Conservation (phyloP, 2,113 vertebrate genomes). For the Odocoileus hemionus region DNA sequence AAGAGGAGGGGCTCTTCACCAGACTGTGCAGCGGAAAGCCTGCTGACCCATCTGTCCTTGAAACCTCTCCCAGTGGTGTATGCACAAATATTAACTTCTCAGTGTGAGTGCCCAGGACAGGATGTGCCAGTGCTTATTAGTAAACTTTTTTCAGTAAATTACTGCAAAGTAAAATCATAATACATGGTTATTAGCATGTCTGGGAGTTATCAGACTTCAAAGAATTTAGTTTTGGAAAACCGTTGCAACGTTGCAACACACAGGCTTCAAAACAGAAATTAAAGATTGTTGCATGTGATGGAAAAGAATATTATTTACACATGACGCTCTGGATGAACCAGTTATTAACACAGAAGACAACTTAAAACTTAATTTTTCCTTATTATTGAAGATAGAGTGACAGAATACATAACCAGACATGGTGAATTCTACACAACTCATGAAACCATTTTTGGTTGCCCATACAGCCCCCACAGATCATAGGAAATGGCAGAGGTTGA, state of each 20-base stretch:
- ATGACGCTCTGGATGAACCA: slow-evolving; percentile 25
- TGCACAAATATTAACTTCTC: background rate
- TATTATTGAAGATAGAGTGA: slow-evolving; percentile 11
- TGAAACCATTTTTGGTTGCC: slow-evolving; percentile 15
- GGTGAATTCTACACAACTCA: slow-evolving; percentile 9
- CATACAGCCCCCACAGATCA: background rate
- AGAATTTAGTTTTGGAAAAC: slow-evolving; percentile 19
- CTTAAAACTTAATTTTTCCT: slow-evolving; percentile 47
- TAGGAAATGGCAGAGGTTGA: slow-evolving; percentile 2
- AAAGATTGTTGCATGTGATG: slow-evolving; percentile 29
- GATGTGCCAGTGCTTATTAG: background rate
- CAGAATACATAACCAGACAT: background rate
- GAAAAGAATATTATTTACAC: slow-evolving; percentile 29
- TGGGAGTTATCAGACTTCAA: background rate
- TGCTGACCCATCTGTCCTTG: background rate
- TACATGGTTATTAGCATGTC: background rate
- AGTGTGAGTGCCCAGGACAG: background rate
- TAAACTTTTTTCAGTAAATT: background rate
- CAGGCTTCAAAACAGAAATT: background rate
- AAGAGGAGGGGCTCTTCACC: background rate
- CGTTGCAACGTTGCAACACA: background rate
- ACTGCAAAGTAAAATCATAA: background rate
- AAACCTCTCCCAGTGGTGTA: background rate
- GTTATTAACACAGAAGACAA: slow-evolving; percentile 25
- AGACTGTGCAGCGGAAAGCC: background rate